phyloP scores from a whole-genome alignment of 2,888 invertebrate genomes.

The Tetranychus truncatus region DNA sequence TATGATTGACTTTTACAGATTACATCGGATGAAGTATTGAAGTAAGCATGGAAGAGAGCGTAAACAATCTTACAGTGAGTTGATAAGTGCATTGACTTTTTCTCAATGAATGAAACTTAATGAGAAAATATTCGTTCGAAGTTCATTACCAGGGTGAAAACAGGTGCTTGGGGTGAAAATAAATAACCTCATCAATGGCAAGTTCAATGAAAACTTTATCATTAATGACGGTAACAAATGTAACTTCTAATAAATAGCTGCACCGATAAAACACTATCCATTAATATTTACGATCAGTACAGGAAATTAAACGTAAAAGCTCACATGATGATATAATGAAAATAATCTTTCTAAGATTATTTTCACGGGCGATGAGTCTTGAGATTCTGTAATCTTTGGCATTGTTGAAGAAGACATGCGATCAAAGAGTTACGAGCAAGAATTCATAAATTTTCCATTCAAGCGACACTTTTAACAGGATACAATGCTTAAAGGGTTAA shows the following conservation, averaged over 20 bases:
- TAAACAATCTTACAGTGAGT: too few relatives aligned
- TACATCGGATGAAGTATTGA: too few relatives aligned
- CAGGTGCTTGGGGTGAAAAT: neutral
- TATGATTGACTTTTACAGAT: too few relatives aligned
- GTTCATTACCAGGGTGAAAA: too few relatives aligned
- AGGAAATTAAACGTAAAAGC: neutral
- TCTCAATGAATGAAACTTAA: too few relatives aligned
- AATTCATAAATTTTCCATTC: too few relatives aligned
- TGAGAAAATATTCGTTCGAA: too few relatives aligned
- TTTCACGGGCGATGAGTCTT: neutral
- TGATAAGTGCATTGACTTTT: too few relatives aligned
- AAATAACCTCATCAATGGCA: neutral
- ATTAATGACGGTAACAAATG: neutral
- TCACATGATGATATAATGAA: neutral
- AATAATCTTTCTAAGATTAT: neutral
- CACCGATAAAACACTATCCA: neutral
- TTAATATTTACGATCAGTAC: neutral
- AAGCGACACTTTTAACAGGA: too few relatives aligned
- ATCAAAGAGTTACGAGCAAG: too few relatives aligned
- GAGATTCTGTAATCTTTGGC: neutral
- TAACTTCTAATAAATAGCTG: neutral
- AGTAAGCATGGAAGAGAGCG: too few relatives aligned
- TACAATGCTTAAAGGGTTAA: too few relatives aligned
- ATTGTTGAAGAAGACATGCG: neutral
- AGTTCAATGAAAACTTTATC: neutral